Base-by-base conservation (phyloP, 2,797 vertebrate genomes). In the Antrozous pallidus region DNA sequence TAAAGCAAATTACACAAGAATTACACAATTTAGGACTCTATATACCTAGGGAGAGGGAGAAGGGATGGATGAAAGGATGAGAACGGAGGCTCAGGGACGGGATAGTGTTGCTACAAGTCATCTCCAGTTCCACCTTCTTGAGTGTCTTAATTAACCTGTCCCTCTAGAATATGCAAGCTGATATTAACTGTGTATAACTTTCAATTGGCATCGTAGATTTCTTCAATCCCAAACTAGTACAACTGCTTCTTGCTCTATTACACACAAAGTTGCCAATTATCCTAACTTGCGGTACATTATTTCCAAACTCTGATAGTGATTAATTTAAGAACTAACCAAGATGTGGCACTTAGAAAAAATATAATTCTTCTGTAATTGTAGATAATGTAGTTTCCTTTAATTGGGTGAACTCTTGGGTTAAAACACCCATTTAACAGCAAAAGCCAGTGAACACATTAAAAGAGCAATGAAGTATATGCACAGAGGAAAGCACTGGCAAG, bases 361-460 rank as follows among this genome's bases (percentile, higher is more conserved):
- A 36, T 2, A 63, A 51, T 78, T 78, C 42, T 84, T 86, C 31
- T 77, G 40, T 38, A 75, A 90, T 56, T 86, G 67, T 88, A 75
- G 90, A 38, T 40, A 13, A 36, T 90, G 31, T 73, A 70, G 20
- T 31, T 80, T 77, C 54, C n/a, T 71, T 90, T 36, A 87, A 92
- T 45, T 40, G 7, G 65, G 10, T 90, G 65, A 92, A 87, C 75
- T 95, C 78, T 95, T 70, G 63, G n/a, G 49, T 65, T 88, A 94
- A 94, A 87, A 67, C 28, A 71, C 18, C 51, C 9, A 81, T 79
- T 73, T 73, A 81, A 94, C 26, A 90, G 84, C n/a, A 91, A 18
- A 92, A 82, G 54, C 11, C 24, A 91, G 81, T 78, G 26, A 94
- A 71, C 31, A 86, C 33, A 92, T 65, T 81, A 89, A 79, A 67